phyloP scores from a whole-genome alignment of 2,113 vertebrate species.

The Scopus umbretta region DNA sequence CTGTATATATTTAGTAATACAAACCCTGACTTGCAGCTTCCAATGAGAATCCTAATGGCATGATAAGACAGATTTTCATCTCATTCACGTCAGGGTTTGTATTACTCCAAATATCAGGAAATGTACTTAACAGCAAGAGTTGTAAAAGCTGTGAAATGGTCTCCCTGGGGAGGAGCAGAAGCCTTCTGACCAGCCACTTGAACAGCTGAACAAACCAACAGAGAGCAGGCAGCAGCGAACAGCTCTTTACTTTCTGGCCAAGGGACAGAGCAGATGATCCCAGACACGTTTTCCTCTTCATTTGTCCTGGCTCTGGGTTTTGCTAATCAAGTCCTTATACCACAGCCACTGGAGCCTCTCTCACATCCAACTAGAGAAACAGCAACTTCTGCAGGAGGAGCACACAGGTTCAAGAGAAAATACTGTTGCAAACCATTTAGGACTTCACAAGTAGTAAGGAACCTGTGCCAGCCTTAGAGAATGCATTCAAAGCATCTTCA shows the following conservation, averaged over 20 bases:
- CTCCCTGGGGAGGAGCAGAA: background rate
- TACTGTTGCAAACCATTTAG: background rate
- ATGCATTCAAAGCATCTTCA: background rate
- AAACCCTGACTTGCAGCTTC: slow-evolving; percentile 46
- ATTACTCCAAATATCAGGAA: slow-evolving; percentile 32
- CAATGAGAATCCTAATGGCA: slow-evolving; percentile 2
- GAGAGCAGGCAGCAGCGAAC: background rate
- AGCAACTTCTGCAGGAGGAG: background rate
- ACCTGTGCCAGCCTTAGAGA: background rate
- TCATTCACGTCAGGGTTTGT: background rate
- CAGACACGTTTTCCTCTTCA: background rate
- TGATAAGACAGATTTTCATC: slow-evolving; percentile 51
- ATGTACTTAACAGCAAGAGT: background rate
- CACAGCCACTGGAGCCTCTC: background rate
- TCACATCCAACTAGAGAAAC: background rate
- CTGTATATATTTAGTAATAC: slow-evolving; percentile 30
- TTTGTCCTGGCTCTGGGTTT: background rate
- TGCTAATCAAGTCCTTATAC: background rate
- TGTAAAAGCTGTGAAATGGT: slow-evolving; percentile 18
- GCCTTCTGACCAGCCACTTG: background rate
- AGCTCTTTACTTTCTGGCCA: background rate
- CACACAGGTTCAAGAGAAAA: background rate
- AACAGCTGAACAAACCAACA: background rate
- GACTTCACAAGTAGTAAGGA: slow-evolving; percentile 3
- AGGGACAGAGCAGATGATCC: background rate